Base-by-base conservation (phyloP, 1,140 invertebrate species). In the Dreissena rostriformis region DNA sequence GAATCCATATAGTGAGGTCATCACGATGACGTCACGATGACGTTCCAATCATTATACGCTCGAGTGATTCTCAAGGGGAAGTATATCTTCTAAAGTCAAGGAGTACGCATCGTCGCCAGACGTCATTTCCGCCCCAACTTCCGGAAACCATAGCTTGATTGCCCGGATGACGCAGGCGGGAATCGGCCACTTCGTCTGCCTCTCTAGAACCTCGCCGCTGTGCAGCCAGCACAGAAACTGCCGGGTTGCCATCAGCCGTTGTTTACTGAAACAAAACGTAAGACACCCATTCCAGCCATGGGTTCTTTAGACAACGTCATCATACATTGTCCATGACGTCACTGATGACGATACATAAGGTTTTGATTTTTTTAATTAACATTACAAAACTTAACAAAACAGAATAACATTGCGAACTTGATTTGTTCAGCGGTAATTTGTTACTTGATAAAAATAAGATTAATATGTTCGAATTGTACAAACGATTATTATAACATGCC, bases 141-240 rank as follows among this genome's bases (percentile, higher is more conserved):
- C 86, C 68, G 88, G 88, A 82, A 88, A 88, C 78, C 77, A 74
- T 8, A 83, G 61, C 55, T 78, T 84, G 15, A 88, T 88, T 24
- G 86, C 88, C 28, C 86, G 78, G 28, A 79, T 79, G 0, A 88
- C 88, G 61, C 88, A 88, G 0, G 88, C 84, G 4, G 88, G 88
- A 11, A 88, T 80, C 0, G 80, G 71, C 88, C 86, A 87, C 55
- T 85, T 79, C 15, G 82, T 87, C 66, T 88, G 84, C 63, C 86
- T 85, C 68, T 87, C 79, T 29, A 88, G 55, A 49, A 80, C 83
- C 29, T 88, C 84, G 4, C 88, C 88, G 65, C 84, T 81, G 24
- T 88, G 88, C 70, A 88, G 81, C 88, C 88, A 88, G 28, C 88
- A 88, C 11, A 88, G 74, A 55, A 88, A 88, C 82, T 88, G 88